Base-by-base conservation (phyloP, 2,113 vertebrate species). In the Triplophysa siluroides region DNA sequence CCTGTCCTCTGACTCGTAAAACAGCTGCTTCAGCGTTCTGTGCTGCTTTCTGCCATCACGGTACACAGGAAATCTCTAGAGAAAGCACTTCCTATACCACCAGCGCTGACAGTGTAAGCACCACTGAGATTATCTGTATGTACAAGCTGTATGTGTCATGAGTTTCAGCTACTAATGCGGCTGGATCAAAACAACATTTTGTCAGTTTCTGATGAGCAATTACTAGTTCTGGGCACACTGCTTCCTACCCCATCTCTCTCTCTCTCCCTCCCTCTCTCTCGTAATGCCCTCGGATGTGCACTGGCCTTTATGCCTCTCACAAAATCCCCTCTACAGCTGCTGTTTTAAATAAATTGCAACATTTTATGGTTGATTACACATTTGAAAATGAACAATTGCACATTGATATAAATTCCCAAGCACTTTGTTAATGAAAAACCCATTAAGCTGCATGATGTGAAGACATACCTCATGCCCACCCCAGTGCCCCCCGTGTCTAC, bases 191-290 rank as follows among this genome's bases (percentile, higher is more conserved):
- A 76, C 71, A 81, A 3, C 76, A 61, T 81, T 81, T 77, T 77
- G 67, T 81, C 85, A 73, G 60, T 38, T 68, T 84, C 52, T 84
- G 81, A 81, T 81, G 78, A 83, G 83, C 54, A 86, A 84, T 78
- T 58, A 72, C 65, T 76, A 62, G 60, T 69, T 82, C 43, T 65
- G 19, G 23, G 45, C 18, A 41, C 63, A 60, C 12, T 14, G 11
- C 16, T 7, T 24, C 24, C 75, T 38, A 68, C 52, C 66, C 9
- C 41, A 11, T 67, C 65, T 45, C 41, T 7, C 38, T 7, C 41
- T 9, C 50, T 74, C 16, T 23, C 29, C 13, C 21, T 18, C 70
- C 16, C 2, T 52, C 58, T 56, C 64, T 29, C 38, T 14, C 38
- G 33, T 41, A 61, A 45, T 38, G 8, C 58, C 52, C 64, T 79